Conservation (phyloP, 2,888 invertebrate genomes). For the Cheilosia grossa region DNA sequence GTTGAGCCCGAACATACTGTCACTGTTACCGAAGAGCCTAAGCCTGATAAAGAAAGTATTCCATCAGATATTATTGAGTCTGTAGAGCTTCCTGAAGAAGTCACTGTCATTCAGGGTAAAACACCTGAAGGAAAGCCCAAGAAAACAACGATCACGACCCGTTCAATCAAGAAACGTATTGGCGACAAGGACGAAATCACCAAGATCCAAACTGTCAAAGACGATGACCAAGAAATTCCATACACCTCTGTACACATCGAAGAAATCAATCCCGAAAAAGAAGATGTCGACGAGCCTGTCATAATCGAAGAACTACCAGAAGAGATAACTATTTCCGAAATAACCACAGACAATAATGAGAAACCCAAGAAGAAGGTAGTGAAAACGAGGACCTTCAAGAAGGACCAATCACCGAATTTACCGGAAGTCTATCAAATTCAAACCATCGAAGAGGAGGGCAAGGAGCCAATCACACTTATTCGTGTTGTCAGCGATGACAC, state of each 20-base stretch:
- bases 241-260: constrained; percentile 79
- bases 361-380: constrained; percentile 81
- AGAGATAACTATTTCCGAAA: constrained; percentile 80
- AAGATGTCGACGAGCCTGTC: constrained; percentile 76
- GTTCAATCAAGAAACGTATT: constrained; percentile 81
- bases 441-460: constrained; percentile 84
- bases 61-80: constrained; percentile 71
- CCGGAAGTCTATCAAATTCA: constrained; percentile 84
- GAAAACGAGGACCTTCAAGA: constrained; percentile 84
- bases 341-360: constrained; percentile 80
- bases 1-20: constrained; percentile 80
- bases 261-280: constrained; percentile 79
- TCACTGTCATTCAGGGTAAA: constrained; percentile 78
- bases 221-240: constrained; percentile 79
- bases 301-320: constrained; percentile 81
- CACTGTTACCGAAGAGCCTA: constrained; percentile 78
- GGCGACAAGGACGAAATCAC: constrained; percentile 82
- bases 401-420: constrained; percentile 79
- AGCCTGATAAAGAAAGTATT: constrained; percentile 45
- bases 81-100: constrained; percentile 81
- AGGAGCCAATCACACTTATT: constrained; percentile 82
- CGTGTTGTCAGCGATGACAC: constrained; percentile 82
- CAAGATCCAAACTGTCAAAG: constrained; percentile 81
- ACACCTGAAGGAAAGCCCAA: constrained; percentile 80
- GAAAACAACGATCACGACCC: constrained; percentile 80